Evolutionary conservation across 2,888 invertebrate species (phyloP), one percentile per base, ranked within the genome.

Genomic region (Drosophila kanekoi): DNA sequence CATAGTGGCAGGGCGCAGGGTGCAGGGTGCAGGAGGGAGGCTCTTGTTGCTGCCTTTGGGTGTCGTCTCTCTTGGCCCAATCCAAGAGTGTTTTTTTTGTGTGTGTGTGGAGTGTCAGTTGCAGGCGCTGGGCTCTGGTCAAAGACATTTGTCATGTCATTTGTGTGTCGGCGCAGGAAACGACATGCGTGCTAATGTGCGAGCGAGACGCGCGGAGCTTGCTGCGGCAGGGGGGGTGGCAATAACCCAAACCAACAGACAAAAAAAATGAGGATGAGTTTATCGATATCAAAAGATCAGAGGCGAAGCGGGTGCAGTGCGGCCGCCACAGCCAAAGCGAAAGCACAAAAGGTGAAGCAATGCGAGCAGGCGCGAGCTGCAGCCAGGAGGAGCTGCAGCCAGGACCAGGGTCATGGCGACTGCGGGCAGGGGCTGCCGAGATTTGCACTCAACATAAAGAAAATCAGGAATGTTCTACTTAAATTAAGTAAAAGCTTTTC

Each of bases 131-230:
- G 75, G 59, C 75, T 60, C 73, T 79, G 82, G 75, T 79, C 81
- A 77, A 86, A 89, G 74, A 86, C 89, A 90, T 90, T 90, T 90
- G 91, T 90, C 90, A 90, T 90, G 91, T 90, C 90, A 90, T 90
- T 90, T 90, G 87, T 90, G 87, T 89, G 83, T 79, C 62, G 82
- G 79, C 65, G 78, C 84, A 84, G 83, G 83, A 87, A 84, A 78
- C 84, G 78, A 79, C 86, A 87, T 76, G 86, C 87, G 85, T 81
- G 81, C 79, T 81, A 81, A 81, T 81, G 77, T 81, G 75, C 68
- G 69, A 73, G 65, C 60, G 78, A 61, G 60, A 62, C 20, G 23
- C 13, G 52, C 35, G 53, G 44, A 43, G 58, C 54, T 40, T 20
- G 44, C 45, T 32, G n/a, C 44, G 14, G 18, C 3, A 14, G 13